These are phyloP conservation scores for sheep (Ovis aries) DNA, from an alignment of 2,113 vertebrate species.

Conservation along the genomic window DNA sequence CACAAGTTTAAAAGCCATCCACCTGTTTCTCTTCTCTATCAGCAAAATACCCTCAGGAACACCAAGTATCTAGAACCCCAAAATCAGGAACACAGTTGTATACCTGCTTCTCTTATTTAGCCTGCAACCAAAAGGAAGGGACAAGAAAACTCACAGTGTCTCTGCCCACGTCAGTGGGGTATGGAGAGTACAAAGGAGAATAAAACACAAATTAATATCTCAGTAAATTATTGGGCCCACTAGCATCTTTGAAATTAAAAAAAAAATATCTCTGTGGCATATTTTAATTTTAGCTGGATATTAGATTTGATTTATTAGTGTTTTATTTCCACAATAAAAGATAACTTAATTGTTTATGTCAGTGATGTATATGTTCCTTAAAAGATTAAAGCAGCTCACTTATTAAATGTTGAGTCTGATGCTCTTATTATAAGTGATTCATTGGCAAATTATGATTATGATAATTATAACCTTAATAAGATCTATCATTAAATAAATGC, in stretches of 20 bases:
- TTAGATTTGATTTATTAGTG: background rate
- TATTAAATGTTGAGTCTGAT: background rate
- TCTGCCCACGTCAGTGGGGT: background rate
- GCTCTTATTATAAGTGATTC: background rate
- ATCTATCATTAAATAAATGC: slow-evolving; percentile 12
- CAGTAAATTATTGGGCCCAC: background rate
- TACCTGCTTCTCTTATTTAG: background rate
- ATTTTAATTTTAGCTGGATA: background rate
- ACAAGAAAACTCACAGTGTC: background rate
- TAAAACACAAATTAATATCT: slow-evolving; percentile 1
- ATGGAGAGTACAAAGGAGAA: background rate
- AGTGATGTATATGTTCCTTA: background rate
- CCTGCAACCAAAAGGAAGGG: background rate
- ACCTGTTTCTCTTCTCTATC: background rate
- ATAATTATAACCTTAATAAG: slow-evolving; percentile 37
- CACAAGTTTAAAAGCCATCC: background rate
- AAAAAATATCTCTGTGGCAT: background rate
- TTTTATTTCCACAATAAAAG: slow-evolving; percentile 23
- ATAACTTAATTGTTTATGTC: background rate
- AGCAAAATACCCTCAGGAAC: background rate
- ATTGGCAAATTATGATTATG: slow-evolving; percentile 4
- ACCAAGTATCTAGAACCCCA: background rate
- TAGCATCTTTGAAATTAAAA: background rate
- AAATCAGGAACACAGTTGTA: background rate
- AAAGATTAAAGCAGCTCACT: background rate